Evolutionary conservation across 2,888 invertebrate species (phyloP).

Genomic region (Pollenia griseotomentosa): DNA sequence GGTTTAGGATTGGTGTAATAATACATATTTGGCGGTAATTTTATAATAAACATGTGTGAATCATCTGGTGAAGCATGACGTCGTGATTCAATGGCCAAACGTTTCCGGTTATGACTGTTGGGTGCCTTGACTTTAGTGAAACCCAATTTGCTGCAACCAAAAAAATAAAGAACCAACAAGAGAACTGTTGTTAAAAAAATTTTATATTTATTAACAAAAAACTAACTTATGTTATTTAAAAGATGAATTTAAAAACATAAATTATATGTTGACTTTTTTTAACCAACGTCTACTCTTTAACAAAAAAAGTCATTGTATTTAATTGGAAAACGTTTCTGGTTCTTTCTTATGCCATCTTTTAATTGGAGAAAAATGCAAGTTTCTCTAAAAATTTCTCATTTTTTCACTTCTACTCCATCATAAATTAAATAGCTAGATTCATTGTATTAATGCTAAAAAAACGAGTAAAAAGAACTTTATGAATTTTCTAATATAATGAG

Average conservation of each 20-base stretch:
- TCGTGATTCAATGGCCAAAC: slow-evolving; percentile 90
- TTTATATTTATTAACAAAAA: slow-evolving; percentile 28
- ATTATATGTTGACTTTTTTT: slow-evolving; percentile 52
- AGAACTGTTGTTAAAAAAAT: slow-evolving; percentile 37
- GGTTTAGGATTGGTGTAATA: slow-evolving; percentile 90
- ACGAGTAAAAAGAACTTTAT: slow-evolving; percentile 41
- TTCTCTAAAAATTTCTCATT: background rate
- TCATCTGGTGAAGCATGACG: slow-evolving; percentile 89
- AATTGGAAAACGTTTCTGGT: slow-evolving; percentile 42
- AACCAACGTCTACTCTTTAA: slow-evolving; percentile 2
- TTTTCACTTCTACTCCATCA: slow-evolving; percentile 8
- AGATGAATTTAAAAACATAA: slow-evolving; percentile 62
- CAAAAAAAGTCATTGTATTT: slow-evolving; percentile 34
- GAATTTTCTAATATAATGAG: slow-evolving; percentile 61
- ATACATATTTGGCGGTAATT: slow-evolving; percentile 92
- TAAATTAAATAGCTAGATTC: slow-evolving; percentile 49
- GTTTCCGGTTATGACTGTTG: slow-evolving; percentile 91
- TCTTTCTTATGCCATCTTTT: slow-evolving; percentile 4
- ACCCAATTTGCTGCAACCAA: slow-evolving; percentile 87
- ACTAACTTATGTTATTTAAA: background rate
- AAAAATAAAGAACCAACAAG: slow-evolving; percentile 46
- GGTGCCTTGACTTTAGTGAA: slow-evolving; percentile 90
- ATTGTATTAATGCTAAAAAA: slow-evolving; percentile 22
- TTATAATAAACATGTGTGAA: slow-evolving; percentile 94
- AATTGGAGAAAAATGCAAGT: background rate